Base-by-base conservation (phyloP, 2,888 invertebrate genomes). In the Chrysolina americana region DNA sequence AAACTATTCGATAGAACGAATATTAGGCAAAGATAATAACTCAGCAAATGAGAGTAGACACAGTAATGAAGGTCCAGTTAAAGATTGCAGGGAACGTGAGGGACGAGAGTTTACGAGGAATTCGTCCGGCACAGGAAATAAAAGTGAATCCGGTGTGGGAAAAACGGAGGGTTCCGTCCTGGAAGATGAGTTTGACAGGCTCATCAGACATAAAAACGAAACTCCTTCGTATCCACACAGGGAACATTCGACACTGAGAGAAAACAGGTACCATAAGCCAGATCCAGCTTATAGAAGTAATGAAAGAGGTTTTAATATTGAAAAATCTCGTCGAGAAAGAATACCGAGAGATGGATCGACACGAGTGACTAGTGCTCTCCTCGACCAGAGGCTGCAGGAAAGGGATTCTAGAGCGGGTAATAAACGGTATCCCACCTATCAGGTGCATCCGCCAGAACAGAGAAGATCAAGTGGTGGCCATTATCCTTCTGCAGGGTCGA, bases 1-100 rank as follows among this genome's bases (percentile, higher is more conserved):
- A 15, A 59, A 36, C n/a, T 59, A 59, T 59, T 59, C 59, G 23
- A 59, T 59, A 11, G 59, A 59, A 10, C 28, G 28, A 59, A 59
- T 59, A 28, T 36, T 59, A 36, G 17, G 28, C 59, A 59, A 59
- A 59, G 59, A 59, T 28, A 59, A 9, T 13, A 19, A 11, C 9
- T 13, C 50, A 23, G 6, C 59, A 15, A 59, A 59, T 23, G 9
- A 59, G 23, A 59, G 47, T 47, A 47, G 28, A 28, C 59, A 10
- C 8, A 3, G 9, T 36, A 59, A 28, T 59, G 59, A 59, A 36
- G 8, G 5, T 59, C 13, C 59, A 59, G 59, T 59, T 23, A 17
- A 59, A 59, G 28, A 59, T 28, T 59, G 13, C 28, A 59, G 53
- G 53, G 19, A 53, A 13, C 23, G 53, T 19, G 53, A 53, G 21